These are phyloP conservation scores for Eristalinus aeneus DNA, from an alignment of 2,888 invertebrate genomes.

Conservation along the genomic window DNA sequence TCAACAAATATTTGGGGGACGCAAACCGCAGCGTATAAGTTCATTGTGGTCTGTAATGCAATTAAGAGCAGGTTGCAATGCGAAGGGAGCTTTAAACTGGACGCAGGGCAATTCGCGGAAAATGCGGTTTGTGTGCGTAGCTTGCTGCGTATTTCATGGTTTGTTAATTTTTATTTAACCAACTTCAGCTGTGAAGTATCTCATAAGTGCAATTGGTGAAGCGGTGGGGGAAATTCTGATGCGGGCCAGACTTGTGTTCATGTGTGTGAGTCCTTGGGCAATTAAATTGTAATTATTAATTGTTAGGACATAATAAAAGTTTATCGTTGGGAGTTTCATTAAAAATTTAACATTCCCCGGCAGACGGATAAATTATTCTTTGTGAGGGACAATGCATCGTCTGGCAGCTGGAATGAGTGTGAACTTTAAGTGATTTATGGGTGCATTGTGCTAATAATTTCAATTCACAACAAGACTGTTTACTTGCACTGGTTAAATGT, in stretches of 20 bases:
- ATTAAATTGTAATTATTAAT: conserved; percentile 70
- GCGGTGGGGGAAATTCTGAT: background rate
- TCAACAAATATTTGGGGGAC: conserved; percentile 55
- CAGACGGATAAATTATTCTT: conserved; percentile 35
- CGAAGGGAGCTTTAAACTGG: background rate
- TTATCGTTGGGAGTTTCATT: conserved; percentile 52
- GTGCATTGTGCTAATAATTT: background rate
- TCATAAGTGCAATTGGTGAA: conserved; percentile 12
- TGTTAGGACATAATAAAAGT: conserved; percentile 59
- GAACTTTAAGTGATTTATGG: conserved; percentile 30
- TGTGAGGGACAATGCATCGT: background rate
- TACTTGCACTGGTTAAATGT: background rate
- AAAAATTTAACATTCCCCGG: conserved; percentile 59
- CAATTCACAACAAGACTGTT: background rate
- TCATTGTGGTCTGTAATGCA: conserved; percentile 51
- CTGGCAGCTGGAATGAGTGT: conserved; percentile 4
- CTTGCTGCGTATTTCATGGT: conserved; percentile 61
- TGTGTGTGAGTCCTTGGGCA: conserved; percentile 26
- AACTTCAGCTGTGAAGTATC: conserved; percentile 54
- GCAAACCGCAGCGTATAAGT: conserved; percentile 26
- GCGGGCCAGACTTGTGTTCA: background rate
- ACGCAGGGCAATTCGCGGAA: background rate
- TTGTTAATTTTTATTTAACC: conserved; percentile 71
- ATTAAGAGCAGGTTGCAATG: conserved; percentile 42
- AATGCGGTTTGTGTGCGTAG: conserved; percentile 30